A percentile compares a stretch with the other conserved stretches of the same genome.
Conservation (phyloP, 2,797 vertebrate genomes). For the Hemibagrus guttatus region DNA sequence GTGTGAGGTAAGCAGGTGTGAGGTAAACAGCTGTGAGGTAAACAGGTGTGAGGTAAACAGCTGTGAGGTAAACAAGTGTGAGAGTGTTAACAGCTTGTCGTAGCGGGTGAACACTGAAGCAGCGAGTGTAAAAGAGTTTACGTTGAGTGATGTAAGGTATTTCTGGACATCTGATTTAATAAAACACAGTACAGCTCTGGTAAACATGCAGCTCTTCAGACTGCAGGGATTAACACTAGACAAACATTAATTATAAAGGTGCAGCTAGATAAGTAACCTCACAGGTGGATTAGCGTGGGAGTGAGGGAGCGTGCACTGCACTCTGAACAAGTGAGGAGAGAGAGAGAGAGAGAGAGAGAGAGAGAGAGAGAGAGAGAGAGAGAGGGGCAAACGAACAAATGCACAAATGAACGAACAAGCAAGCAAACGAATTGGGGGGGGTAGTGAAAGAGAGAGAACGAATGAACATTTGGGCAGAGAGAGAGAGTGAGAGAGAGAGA, state of each 20-base stretch:
- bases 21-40: too few relatives aligned
- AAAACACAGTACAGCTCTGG: not conserved
- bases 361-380: not conserved
- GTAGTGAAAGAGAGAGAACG: too few relatives aligned
- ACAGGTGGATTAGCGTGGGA: conserved; percentile 21
- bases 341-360: not conserved
- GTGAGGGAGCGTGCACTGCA: not conserved
- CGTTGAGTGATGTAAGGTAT: not conserved
- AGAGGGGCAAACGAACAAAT: too few relatives aligned
- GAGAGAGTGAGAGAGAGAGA: too few relatives aligned
- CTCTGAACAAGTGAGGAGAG: conserved; percentile 16
- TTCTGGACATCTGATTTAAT: not conserved
- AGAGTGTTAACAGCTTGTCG: not conserved
- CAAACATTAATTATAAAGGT: conserved; percentile 1
- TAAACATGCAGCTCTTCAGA: not conserved
- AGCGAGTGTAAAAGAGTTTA: not conserved
- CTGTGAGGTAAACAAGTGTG: too few relatives aligned
- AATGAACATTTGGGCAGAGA: too few relatives aligned
- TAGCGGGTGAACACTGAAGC: not conserved
- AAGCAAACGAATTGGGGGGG: too few relatives aligned
- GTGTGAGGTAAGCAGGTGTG: too few relatives aligned
- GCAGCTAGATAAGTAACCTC: not conserved
- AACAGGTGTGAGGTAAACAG: not conserved
- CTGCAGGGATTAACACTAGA: not conserved
- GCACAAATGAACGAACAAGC: too few relatives aligned